Evolutionary conservation across 2,888 invertebrate genomes (phyloP), one percentile per base, ranked within the genome.

Genomic region (Colostygia pectinataria): DNA sequence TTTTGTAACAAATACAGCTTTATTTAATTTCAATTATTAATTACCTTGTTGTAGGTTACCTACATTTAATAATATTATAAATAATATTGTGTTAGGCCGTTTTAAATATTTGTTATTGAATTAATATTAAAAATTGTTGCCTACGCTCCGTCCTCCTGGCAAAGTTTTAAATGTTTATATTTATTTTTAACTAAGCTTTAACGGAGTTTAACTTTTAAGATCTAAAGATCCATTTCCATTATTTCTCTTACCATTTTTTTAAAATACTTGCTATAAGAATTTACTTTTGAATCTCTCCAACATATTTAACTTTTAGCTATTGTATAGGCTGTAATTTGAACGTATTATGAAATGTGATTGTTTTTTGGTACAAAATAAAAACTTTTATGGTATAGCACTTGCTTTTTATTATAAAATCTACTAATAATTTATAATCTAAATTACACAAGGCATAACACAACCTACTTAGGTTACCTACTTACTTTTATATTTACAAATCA

Each of bases 281-380:
- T 61, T 24, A 40, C 23, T 59, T 68, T 66, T 58, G 65, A 69
- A 69, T 73, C 68, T 71, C 64, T 66, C 55, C 27, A 23, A 40
- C 27, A 25, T 42, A 43, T 32, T 58, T 57, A 65, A 75, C 20
- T 20, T 20, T 20, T 6, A 1, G 6, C 20, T 20, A 4, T 6
- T 20, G 20, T 20, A 6, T 20, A 20, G 20, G 20, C 3, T 74
- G 71, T 77, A 66, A 71, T 33, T 38, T 9, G 5, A 34, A 43
- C n/a, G n/a, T 44, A 64, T 74, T 71, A 67, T 61, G 50, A 69
- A 75, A 73, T 74, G 70, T 77, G 71, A 75, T 75, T 72, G 59
- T 74, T 78, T 65, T 77, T 79, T 76, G 74, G 75, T 83, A 82
- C 70, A 77, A 83, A 84, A 80, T 82, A 84, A 86, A 85, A 76